Evolutionary conservation across 2,888 invertebrate genomes (phyloP).

Genomic region (Acanthopleura granulata): DNA sequence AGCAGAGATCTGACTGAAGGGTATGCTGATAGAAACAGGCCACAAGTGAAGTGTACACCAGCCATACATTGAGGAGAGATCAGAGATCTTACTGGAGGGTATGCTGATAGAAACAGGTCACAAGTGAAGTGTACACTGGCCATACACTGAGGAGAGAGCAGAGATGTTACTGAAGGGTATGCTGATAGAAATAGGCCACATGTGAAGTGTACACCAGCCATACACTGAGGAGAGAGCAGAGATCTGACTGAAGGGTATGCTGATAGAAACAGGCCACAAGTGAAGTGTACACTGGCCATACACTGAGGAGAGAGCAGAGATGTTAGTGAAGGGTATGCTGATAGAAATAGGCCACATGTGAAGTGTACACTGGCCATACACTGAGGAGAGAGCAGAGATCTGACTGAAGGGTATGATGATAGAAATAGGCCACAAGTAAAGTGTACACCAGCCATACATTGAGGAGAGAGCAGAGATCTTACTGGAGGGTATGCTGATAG

Average conservation of each 20-base stretch:
- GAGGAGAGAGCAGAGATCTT: conserved; percentile 35
- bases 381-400: conserved; percentile 46
- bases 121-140: conserved; percentile 63
- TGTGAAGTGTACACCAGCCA: conserved; percentile 64
- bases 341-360: conserved; percentile 58
- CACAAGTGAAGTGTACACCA: conserved; percentile 64
- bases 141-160: conserved; percentile 60
- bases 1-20: conserved; percentile 45
- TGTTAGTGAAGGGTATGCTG: conserved; percentile 55
- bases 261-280: conserved; percentile 62
- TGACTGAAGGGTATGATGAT: conserved; percentile 54
- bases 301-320: conserved; percentile 48
- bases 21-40: conserved; percentile 60
- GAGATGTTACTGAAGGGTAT: conserved; percentile 50
- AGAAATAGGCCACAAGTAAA: conserved; percentile 56
- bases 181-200: conserved; percentile 61
- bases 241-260: conserved; percentile 50
- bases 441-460: conserved; percentile 69
- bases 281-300: conserved; percentile 66
- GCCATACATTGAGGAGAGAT: conserved; percentile 62
- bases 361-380: conserved; percentile 67
- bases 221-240: conserved; percentile 57
- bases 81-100: conserved; percentile 47
- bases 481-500: conserved; percentile 56
- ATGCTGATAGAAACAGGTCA: conserved; percentile 63